Base-by-base conservation (phyloP, 35 echinoderm and acorn worm genomes). In the Nesometra sesokonis region DNA sequence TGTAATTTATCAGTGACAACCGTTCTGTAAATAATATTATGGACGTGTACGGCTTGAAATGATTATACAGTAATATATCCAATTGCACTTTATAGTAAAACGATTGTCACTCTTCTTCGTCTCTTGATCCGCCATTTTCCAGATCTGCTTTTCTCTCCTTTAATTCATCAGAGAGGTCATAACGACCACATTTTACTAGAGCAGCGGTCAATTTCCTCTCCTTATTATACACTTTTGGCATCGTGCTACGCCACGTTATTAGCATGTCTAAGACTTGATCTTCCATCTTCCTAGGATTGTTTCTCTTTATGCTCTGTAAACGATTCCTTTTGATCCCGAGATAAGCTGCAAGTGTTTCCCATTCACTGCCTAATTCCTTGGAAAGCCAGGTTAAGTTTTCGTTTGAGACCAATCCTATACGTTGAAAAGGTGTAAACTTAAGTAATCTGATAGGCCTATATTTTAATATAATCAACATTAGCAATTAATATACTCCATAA, bases 241-340 rank as follows among this genome's bases (percentile, higher is more conserved):
- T 36, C 32, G 77, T 83, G 80, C 95, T 94, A 33, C 95, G n/a
- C 95, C 95, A 98, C 3, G 95, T 98, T 0, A 98, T 67, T 32
- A 98, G 79, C 84, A 88, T 92, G 37, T 98, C 90, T 9, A 94
- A 88, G 32, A 93, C 88, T 47, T 94, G 85, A 0, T 87, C 86
- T 30, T 89, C 87, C 37, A 82, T 86, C 15, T 87, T 80, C 21
- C 35, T 33, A 0, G 92, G 92, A 34, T 88, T 94, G 36, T 92
- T 94, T 79, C 95, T 37, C 40, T 98, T 93, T 35, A 98, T 98
- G 47, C 95, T 98, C 88, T 98, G 95, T 47, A 98, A n/a, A 35
- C 95, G 83, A 43, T 87, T 98, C 21, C 86, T 89, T 83, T 94
- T 94, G 1, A 98, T 87, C n/a, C 95, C 95, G 5, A 98, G 87